Conservation (phyloP, 2,113 vertebrate genomes). For the Emydura subglobosa region DNA sequence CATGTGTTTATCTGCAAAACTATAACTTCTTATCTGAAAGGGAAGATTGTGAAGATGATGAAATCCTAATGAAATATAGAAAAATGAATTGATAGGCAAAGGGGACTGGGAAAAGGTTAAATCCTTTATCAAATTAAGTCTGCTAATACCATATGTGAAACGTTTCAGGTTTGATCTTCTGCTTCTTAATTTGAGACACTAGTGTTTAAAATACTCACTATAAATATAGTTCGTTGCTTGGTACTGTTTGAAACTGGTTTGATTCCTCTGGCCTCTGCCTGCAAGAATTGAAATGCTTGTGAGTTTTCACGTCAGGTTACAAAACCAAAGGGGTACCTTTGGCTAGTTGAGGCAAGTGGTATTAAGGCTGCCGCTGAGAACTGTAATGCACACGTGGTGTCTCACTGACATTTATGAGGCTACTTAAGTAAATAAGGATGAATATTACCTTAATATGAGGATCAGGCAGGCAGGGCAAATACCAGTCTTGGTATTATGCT, state of each 20-base stretch:
- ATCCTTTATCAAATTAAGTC: constrained; percentile 31
- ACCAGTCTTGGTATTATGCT: too few species aligned
- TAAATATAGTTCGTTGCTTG: constrained; percentile 8
- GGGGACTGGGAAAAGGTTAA: constrained; percentile 31
- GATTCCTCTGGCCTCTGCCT: not conserved
- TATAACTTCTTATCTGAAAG: constrained; percentile 49
- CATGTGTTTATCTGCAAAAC: constrained; percentile 15
- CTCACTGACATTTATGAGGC: too few species aligned
- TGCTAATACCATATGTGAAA: constrained; percentile 17
- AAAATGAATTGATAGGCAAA: constrained; percentile 5
- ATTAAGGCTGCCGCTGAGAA: too few species aligned
- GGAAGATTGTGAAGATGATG: constrained; percentile 44
- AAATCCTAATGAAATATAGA: not conserved
- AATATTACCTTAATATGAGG: too few species aligned
- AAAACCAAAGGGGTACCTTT: not conserved
- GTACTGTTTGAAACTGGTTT: not conserved
- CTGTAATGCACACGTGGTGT: too few species aligned
- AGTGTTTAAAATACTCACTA: not conserved
- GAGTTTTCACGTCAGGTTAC: not conserved
- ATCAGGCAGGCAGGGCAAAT: too few species aligned
- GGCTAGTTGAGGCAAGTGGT: too few species aligned
- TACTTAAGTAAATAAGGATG: too few species aligned
- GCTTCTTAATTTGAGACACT: not conserved
- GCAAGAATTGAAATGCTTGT: not conserved
- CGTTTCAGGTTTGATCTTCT: constrained; percentile 42